Evolutionary conservation across 2,797 vertebrate genomes (phyloP), one percentile per base, ranked within the genome.

Genomic region (Xenopus petersii): DNA sequence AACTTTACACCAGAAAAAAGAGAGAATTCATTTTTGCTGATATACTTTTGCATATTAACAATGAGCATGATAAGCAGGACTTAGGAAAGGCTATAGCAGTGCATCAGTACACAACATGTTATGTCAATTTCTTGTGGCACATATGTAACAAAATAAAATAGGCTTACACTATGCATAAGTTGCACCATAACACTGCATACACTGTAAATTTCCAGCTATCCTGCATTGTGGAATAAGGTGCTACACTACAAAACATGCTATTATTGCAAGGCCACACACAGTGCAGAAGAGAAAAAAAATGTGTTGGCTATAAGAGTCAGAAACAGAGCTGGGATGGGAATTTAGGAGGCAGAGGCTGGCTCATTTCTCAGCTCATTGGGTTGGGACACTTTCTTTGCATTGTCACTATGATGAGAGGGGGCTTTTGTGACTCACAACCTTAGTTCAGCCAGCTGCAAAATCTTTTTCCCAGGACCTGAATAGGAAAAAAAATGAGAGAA

Each of bases 381-480:
- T 79, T 79, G 77, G 71, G 77, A 70, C 71, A 79, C 71, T 79
- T 79, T 79, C 77, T 79, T 79, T 79, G 77, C 77, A 79, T 79
- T 79, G 77, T 79, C 67, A 64, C 77, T 64, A 71, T 66, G 71
- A 79, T 79, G 77, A 79, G 77, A 79, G 71, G 77, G 77, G 71
- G 71, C 77, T 79, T 79, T 79, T 79, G 77, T 79, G 71, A 74
- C 77, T 79, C 77, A 70, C 77, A 79, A 79, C 77, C 71, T 79
- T 70, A 79, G 77, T 79, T 74, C 77, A 70, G 77, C 77, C 77
- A 79, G 77, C 77, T 79, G 77, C 77, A 79, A 79, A 79, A 79
- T 79, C 71, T 79, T 63, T 79, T 79, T 79, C 77, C 77, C 77
- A 79, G 77, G 77, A 73, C 65, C 77, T 79, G 71, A 73, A 79